These are phyloP conservation scores for Orthosia cruda DNA, from an alignment of 2,888 invertebrate species.

Conservation along the genomic window DNA sequence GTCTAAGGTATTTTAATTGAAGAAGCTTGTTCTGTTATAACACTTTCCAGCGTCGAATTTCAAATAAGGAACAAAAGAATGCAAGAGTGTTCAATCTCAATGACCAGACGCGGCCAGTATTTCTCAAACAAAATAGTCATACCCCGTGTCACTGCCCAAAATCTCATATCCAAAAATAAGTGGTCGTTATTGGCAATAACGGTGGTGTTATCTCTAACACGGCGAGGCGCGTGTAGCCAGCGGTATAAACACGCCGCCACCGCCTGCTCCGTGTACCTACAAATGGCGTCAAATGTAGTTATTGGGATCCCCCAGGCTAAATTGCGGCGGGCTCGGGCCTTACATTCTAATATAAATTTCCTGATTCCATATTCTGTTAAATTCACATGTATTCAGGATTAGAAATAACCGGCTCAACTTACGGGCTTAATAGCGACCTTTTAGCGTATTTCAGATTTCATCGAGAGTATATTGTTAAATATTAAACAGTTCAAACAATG, in stretches of 20 bases:
- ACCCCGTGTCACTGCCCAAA: constrained; percentile 44
- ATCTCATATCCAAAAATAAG: constrained; percentile 59
- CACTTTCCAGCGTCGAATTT: no score
- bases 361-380: constrained; percentile 72
- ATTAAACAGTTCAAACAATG: constrained; percentile 58
- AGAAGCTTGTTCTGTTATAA: no score
- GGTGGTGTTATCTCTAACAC: constrained; percentile 54
- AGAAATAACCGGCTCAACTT: constrained; percentile 59
- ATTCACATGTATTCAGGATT: constrained; percentile 61
- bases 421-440: constrained; percentile 59
- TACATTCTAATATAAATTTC: constrained; percentile 80
- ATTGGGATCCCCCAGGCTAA: constrained; percentile 77
- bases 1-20: background rate
- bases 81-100: background rate
- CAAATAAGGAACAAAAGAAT: background rate
- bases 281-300: constrained; percentile 81
- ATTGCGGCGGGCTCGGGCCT: constrained; percentile 76
- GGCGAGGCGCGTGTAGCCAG: constrained; percentile 34
- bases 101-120: background rate
- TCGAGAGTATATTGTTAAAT: constrained; percentile 53
- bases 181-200: constrained; percentile 68
- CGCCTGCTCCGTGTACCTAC: constrained; percentile 68
- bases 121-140: background rate
- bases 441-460: constrained; percentile 55
- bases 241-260: constrained; percentile 53